phyloP scores from a whole-genome alignment of 2,888 invertebrate species.

The Cantharis rustica region DNA sequence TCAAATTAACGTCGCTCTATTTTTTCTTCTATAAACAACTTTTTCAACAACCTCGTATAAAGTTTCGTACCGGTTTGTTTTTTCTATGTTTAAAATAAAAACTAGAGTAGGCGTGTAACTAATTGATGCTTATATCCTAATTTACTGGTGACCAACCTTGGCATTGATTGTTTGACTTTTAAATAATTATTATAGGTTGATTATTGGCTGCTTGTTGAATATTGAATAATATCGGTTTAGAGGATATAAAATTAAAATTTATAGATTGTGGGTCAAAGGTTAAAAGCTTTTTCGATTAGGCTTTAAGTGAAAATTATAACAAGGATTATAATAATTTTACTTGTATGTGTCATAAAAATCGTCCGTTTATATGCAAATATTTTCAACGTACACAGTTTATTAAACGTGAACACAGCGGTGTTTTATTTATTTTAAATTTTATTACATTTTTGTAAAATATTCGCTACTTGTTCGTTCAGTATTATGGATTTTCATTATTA shows the following conservation, averaged over 20 bases:
- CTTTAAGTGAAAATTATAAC: background rate
- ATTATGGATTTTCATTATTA: background rate
- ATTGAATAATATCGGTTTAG: background rate
- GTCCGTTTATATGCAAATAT: background rate
- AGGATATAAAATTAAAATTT: background rate
- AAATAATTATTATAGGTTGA: background rate
- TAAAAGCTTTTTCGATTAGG: background rate
- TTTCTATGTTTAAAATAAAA: background rate
- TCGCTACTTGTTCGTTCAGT: background rate
- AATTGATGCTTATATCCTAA: background rate
- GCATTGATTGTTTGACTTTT: slow-evolving; percentile 1
- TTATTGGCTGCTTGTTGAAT: background rate
- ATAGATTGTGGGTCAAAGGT: background rate
- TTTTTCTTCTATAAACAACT: no score
- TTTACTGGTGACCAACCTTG: background rate
- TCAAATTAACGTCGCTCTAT: no score
- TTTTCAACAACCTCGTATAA: background rate
- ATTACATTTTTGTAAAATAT: background rate
- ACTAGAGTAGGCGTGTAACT: background rate
- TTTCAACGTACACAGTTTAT: background rate
- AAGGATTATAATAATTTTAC: background rate
- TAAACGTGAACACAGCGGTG: background rate
- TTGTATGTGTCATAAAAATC: background rate
- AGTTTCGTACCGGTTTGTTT: background rate
- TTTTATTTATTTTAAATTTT: background rate